phyloP scores from a whole-genome alignment of 2,113 vertebrate genomes.

The Regulus satrapa region DNA sequence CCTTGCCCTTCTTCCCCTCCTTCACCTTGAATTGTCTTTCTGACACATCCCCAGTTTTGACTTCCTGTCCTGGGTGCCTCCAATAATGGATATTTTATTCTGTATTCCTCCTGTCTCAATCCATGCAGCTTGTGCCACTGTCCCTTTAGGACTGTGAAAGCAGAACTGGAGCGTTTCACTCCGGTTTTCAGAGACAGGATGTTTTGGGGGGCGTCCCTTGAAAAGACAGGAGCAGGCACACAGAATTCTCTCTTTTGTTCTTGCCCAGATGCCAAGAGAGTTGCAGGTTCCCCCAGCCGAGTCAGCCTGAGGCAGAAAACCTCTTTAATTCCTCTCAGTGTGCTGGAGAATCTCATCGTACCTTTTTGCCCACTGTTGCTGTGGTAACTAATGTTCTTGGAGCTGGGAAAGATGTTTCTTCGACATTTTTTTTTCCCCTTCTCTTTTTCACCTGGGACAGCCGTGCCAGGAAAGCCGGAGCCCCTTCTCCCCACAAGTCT shows the following conservation, averaged over 20 bases:
- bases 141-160: background rate
- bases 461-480: background rate
- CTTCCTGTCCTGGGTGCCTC: background rate
- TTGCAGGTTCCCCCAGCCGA: background rate
- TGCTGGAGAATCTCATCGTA: background rate
- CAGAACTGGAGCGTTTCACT: background rate
- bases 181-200: too few species aligned
- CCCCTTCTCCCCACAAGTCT: too few species aligned
- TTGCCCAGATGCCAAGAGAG: background rate
- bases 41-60: background rate
- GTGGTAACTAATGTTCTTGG: background rate
- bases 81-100: background rate
- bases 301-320: background rate
- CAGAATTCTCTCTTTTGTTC: background rate
- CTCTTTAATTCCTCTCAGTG: background rate
- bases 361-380: background rate
- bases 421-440: background rate
- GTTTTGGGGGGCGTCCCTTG: background rate
- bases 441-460: background rate
- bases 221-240: background rate
- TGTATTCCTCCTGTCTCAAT: accelerated
- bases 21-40: background rate
- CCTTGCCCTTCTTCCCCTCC: background rate
- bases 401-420: background rate
- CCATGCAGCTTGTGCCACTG: background rate